phyloP scores from a whole-genome alignment of 37 sponge, comb jelly and placozoan genomes.

The Halichondria panicea region DNA sequence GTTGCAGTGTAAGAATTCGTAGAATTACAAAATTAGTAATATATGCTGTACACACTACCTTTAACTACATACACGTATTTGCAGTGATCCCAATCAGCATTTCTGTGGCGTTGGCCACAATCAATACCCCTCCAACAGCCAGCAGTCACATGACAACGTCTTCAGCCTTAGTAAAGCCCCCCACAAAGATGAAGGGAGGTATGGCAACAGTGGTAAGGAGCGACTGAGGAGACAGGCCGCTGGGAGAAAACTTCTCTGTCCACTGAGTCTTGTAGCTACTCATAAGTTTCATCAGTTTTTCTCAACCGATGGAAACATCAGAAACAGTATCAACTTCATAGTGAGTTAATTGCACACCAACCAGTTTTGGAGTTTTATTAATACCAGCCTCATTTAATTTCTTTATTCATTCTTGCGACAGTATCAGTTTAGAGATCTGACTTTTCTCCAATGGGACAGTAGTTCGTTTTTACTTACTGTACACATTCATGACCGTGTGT shows the following conservation, averaged over 20 bases:
- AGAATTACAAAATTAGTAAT: too few species aligned
- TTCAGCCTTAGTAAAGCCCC: neutral
- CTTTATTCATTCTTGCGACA: too few species aligned
- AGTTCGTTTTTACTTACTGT: neutral
- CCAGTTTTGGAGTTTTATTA: too few species aligned
- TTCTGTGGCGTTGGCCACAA: neutral
- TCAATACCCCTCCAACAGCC: neutral
- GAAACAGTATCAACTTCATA: slow-evolving; percentile 20
- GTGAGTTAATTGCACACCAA: slow-evolving; percentile 8
- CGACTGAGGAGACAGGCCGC: neutral
- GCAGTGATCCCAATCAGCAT: neutral
- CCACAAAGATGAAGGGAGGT: neutral
- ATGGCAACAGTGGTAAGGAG: neutral
- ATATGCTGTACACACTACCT: too few species aligned
- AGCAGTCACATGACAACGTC: neutral
- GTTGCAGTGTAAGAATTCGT: too few species aligned
- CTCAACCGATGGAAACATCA: neutral
- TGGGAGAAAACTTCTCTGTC: slow-evolving; percentile 6
- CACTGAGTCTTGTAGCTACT: slow-evolving; percentile 40
- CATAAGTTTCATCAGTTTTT: slow-evolving; percentile 8
- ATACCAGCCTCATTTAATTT: too few species aligned
- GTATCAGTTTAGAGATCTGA: too few species aligned
- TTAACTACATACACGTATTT: neutral
- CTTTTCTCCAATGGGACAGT: neutral
- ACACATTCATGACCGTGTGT: neutral